Base-by-base conservation (phyloP, 92 coral and sea anemone genomes). In the Heteractis magnifica region DNA sequence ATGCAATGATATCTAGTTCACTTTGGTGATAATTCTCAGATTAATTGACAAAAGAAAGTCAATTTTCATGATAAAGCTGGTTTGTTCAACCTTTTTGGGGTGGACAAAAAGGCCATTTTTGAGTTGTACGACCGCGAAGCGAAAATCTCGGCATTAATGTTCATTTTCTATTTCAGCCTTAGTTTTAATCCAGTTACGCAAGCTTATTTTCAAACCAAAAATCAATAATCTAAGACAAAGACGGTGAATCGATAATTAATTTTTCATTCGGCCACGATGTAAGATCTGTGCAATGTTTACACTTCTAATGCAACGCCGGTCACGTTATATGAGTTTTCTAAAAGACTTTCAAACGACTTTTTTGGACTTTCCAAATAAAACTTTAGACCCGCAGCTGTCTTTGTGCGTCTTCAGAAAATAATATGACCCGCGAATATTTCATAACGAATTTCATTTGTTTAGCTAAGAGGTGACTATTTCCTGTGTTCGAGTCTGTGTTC, bases 21-120 rank as follows among this genome's bases (percentile, higher is more conserved):
- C 53, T 65, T 18, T 65, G 59, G 83, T 50, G 83, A 80, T 80
- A 64, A 80, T 80, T 48, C 50, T 20, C 50, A 64, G 83, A 80
- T 80, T 64, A 80, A 26, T 10, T n/a, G 19, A 80, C 83, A 80
- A 80, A 80, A 48, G 75, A 60, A 80, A 78, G 82, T n/a, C 68
- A 56, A 79, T 79, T 79, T 79, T 34, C n/a, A 11, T 1, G 26
- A 51, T 44, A 62, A 80, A 65, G 83, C 18, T 48, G 58, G 16
- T 77, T 77, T 77, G 68, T 77, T 77, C 2, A 7, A n/a, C 49
- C 15, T 23, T n/a, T 9, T 77, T 49, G 11, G 79, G 10, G 6
- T 12, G 41, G 15, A n/a, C 18, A 19, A 77, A 50, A 26, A 15
- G 53, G 16, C 1, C 13, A 0, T 6, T 77, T 77, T 77, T 10